These are phyloP conservation scores for Polymixis lichenea DNA, from an alignment of 2,888 invertebrate species.

Conservation along the genomic window DNA sequence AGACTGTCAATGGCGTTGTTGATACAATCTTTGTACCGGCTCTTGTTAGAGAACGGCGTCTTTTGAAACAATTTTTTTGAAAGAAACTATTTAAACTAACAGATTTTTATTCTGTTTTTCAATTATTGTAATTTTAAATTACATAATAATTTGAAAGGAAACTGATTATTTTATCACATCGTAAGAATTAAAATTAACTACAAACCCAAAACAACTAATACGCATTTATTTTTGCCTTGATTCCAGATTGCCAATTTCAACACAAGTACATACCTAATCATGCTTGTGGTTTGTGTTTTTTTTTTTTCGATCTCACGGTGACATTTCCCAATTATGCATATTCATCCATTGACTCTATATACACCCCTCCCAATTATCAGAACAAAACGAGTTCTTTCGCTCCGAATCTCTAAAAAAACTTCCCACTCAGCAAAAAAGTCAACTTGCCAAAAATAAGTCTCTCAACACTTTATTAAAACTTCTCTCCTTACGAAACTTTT, in stretches of 20 bases:
- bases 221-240: not conserved
- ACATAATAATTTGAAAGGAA: not conserved
- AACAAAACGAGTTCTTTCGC: not conserved
- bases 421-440: not conserved
- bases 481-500: constrained; percentile 42
- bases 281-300: too few species aligned
- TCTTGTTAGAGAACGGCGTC: not conserved
- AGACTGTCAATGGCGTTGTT: constrained; percentile 21
- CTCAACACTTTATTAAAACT: constrained; percentile 55
- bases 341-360: not conserved
- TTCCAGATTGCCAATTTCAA: not conserved
- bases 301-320: not conserved
- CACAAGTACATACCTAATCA: not conserved
- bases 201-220: not conserved
- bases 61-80: constrained; percentile 1
- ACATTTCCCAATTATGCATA: not conserved
- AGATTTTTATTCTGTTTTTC: not conserved
- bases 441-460: constrained; percentile 25
- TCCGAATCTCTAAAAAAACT: not conserved
- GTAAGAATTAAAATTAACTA: not conserved
- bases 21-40: constrained; percentile 31
- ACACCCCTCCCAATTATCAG: not conserved
- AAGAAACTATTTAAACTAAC: not conserved
- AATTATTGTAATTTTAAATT: not conserved
- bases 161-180: not conserved